Evolutionary conservation across 2,888 invertebrate species (phyloP).

Genomic region (Folsomia candida): DNA sequence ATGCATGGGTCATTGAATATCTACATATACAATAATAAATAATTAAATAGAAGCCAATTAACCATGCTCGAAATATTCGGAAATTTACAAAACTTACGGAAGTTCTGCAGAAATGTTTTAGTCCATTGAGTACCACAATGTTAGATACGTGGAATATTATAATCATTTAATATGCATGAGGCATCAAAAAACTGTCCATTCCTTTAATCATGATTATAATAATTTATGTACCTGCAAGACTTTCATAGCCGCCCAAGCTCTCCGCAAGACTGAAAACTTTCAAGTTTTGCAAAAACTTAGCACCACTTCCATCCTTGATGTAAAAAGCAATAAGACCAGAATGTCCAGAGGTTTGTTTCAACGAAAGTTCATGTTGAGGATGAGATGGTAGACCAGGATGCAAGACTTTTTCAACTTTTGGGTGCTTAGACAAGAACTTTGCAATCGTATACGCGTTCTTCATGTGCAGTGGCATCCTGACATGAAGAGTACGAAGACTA

Average conservation of each 20-base stretch:
- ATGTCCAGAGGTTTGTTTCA: constrained; percentile 78
- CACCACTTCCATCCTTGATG: constrained; percentile 69
- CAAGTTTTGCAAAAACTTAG: constrained; percentile 69
- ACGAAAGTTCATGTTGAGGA: constrained; percentile 76
- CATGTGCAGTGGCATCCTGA: constrained; percentile 60
- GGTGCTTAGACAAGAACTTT: constrained; percentile 57
- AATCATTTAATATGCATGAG: constrained; percentile 61
- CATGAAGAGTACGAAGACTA: constrained; percentile 60
- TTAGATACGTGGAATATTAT: not conserved
- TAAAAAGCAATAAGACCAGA: constrained; percentile 91
- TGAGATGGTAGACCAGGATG: constrained; percentile 66
- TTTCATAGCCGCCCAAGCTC: constrained; percentile 93
- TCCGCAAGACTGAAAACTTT: constrained; percentile 85
- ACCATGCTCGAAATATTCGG: no score
- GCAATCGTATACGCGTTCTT: constrained; percentile 58
- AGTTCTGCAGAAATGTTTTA: no score
- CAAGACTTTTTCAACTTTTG: constrained; percentile 52
- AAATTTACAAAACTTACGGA: no score
- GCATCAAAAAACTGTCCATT: no score
- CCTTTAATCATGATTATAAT: no score
- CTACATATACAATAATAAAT: constrained; percentile 56
- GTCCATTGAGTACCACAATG: no score
- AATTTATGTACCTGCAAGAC: constrained; percentile 91
- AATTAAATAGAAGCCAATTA: no score
- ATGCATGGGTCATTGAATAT: constrained; percentile 91